Evolutionary conservation across 2,113 vertebrate species (phyloP), one percentile per base, ranked within the genome.

Genomic region (Hypocryptadius cinnamomeus): DNA sequence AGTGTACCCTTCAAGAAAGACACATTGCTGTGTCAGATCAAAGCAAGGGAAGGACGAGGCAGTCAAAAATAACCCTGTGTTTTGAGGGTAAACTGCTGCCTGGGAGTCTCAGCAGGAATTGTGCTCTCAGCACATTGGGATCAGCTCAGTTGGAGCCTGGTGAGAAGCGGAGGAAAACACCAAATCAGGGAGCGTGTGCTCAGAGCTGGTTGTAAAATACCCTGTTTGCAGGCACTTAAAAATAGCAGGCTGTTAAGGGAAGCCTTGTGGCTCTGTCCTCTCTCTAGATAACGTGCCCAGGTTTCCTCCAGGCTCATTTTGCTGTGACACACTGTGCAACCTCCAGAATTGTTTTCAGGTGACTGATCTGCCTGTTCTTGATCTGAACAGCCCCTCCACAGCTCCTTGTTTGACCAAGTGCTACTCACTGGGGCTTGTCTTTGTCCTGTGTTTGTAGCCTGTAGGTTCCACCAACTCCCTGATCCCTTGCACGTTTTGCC

Each of bases 131-230:
- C 77, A 48, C 59, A 2, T 39, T 53, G 1, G 40, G 66, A 30
- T 56, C 3, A 0, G 45, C 56, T 88, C 50, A 3, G 10, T n/a
- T 1, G 0, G 84, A 79, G 79, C 73, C 81, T 56, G 90, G 51
- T 68, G 71, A 54, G 79, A 45, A 15, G 56, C 2, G 10, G 57
- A 78, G 65, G 70, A 68, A 84, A 83, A 59, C 33, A 76, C 16
- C 66, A 15, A 15, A 50, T 23, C 51, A 7, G 56, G 0, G 30
- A 61, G 39, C 4, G 0, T 21, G 53, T 53, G 28, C 24, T 37
- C 50, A 11, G 3, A 28, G 81, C 33, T 35, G 22, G 6, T 13
- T 39, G 61, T 39, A 6, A n/a, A 57, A 35, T 3, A 2, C 39
- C 24, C 18, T 10, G 18, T 45, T 54, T 47, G 17, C 69, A 84